Conservation (phyloP, 2,113 vertebrate species). For the Ptychochromis oligacanthus region DNA sequence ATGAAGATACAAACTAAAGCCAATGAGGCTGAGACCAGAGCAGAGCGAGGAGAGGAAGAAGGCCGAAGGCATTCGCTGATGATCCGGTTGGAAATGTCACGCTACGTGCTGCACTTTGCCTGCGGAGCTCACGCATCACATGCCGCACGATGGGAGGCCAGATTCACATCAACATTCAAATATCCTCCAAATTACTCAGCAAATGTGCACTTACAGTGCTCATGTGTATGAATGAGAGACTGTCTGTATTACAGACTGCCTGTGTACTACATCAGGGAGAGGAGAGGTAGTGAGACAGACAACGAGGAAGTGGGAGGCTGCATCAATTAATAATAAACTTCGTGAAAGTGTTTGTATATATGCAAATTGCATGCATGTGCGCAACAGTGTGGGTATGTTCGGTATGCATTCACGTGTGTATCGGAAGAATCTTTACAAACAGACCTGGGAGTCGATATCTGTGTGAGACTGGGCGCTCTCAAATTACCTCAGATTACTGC, state of each 20-base stretch:
- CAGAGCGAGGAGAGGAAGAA: neutral
- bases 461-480: slow-evolving; percentile 38
- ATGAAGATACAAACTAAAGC: neutral
- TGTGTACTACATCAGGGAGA: neutral
- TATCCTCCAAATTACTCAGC: slow-evolving; percentile 66
- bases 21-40: neutral
- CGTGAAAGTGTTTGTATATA: slow-evolving; percentile 23
- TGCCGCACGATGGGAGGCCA: slow-evolving; percentile 3
- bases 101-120: slow-evolving; percentile 19
- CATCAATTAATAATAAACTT: slow-evolving; percentile 53
- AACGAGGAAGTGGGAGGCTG: slow-evolving; percentile 25
- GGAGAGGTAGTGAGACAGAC: slow-evolving; percentile 14
- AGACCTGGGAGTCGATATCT: slow-evolving; percentile 51
- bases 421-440: slow-evolving; percentile 58
- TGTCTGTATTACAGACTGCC: slow-evolving; percentile 39
- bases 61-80: neutral
- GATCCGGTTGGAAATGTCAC: slow-evolving; percentile 58
- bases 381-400: neutral
- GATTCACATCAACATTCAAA: slow-evolving; percentile 47
- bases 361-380: slow-evolving; percentile 42
- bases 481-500: slow-evolving; percentile 65
- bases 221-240: slow-evolving; percentile 64
- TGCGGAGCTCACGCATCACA: slow-evolving; percentile 30
- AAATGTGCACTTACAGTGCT: slow-evolving; percentile 44
- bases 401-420: neutral